Evolutionary conservation across 2,113 vertebrate species (phyloP).

Genomic region (Strigops habroptila): DNA sequence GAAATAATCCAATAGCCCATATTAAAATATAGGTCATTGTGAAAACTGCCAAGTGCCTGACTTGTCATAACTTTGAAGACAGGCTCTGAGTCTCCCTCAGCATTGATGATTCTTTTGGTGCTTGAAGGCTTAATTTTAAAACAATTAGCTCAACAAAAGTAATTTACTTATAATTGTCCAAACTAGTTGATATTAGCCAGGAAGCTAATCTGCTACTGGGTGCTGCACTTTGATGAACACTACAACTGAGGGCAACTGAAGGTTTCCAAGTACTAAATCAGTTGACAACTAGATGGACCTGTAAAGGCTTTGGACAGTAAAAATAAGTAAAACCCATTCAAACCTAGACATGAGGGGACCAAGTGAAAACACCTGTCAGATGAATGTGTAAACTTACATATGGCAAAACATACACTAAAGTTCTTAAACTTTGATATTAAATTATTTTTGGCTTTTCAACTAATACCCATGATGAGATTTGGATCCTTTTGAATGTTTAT

Average conservation of each 20-base stretch:
- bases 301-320: neutral
- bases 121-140: constrained; percentile 60
- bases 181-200: constrained; percentile 25
- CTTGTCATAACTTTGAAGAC: constrained; percentile 76
- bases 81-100: constrained; percentile 36
- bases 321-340: neutral
- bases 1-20: constrained; percentile 80
- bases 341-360: neutral
- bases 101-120: constrained; percentile 26
- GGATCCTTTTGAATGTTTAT: neutral
- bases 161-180: constrained; percentile 58
- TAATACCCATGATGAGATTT: neutral
- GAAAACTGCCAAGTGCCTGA: constrained; percentile 70
- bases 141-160: constrained; percentile 53
- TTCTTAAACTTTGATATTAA: neutral
- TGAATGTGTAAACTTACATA: neutral
- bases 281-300: neutral
- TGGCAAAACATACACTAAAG: neutral
- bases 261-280: neutral
- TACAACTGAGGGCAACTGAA: constrained; percentile 17
- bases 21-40: constrained; percentile 80
- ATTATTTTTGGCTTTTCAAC: neutral
- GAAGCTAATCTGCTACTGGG: constrained; percentile 23
- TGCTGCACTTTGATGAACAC: neutral
- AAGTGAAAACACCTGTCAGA: neutral